Evolutionary conservation across 2,888 invertebrate genomes (phyloP).

Genomic region (Papilio gigon): DNA sequence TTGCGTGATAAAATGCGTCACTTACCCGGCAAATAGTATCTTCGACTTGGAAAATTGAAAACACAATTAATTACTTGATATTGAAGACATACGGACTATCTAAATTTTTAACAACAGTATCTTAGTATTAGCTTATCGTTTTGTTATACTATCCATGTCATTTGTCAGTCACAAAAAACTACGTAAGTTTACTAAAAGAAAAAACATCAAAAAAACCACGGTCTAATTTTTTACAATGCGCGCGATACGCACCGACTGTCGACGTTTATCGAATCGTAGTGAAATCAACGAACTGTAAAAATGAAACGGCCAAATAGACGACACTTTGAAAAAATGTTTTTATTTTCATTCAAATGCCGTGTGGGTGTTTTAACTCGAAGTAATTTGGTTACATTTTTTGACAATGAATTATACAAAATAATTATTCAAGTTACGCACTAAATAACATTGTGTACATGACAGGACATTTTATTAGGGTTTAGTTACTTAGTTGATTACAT

Average conservation of each 20-base stretch:
- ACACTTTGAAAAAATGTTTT: not conserved
- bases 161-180: not conserved
- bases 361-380: not conserved
- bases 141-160: not conserved
- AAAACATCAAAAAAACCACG: not conserved
- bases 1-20: not conserved
- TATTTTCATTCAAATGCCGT: not conserved
- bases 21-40: not conserved
- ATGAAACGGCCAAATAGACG: conserved; percentile 10
- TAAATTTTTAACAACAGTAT: not conserved
- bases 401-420: too few relatives aligned
- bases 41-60: not conserved
- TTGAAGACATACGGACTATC: not conserved
- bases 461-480: too few relatives aligned
- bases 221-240: not conserved
- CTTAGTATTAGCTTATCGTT: not conserved
- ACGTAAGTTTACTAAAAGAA: not conserved
- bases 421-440: too few relatives aligned
- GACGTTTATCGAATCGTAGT: conserved; percentile 12
- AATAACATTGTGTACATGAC: too few relatives aligned
- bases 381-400: not conserved
- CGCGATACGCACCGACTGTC: not conserved
- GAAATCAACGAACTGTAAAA: conserved; percentile 14
- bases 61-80: not conserved
- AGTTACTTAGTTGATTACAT: too few relatives aligned